Evolutionary conservation across 64 coral and sea anemone genomes (phyloP), one percentile per base, ranked within the genome.

Genomic region (Montipora foliosa): DNA sequence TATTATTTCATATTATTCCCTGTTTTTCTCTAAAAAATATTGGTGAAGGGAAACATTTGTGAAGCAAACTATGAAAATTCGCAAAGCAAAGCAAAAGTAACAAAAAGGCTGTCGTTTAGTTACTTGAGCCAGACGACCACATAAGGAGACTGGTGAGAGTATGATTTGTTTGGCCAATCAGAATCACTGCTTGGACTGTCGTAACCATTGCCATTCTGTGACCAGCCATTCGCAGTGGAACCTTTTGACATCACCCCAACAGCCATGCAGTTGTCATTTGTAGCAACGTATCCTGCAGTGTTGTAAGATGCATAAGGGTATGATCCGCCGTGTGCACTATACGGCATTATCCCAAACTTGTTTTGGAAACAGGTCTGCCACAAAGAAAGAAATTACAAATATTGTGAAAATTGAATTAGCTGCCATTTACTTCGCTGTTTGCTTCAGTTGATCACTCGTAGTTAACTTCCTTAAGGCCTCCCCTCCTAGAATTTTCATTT

Each of bases 191-290:
- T 67, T 7, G 95, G 91, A 47, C 58, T 79, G 46, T 96, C 95
- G 50, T 61, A 96, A 0, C 95, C 95, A 45, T 91, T 87, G 21
- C 44, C 87, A 46, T 76, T 87, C 50, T 96, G 91, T 1, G 87
- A 61, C 91, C 91, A 96, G 49, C 91, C 95, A 75, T 96, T 13
- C 44, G 80, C 80, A 62, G 91, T 74, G 8, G 72, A 17, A 4
- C 91, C 75, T 87, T 25, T 74, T 0, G 66, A 17, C 51, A 80
- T 50, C 14, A 96, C 95, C 0, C 95, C 95, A 3, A 96, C 81
- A 44, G 87, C 73, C 95, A 96, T 96, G 45, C 95, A 96, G 66
- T 90, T 85, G 69, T 96, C 91, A 24, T 87, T 94, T 10, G 8
- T 49, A 0, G 3, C 3, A 37, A 88, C 90, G 29, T 96, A 94